phyloP scores from a whole-genome alignment of 2,888 invertebrate species.

The Cephus nigrinus region DNA sequence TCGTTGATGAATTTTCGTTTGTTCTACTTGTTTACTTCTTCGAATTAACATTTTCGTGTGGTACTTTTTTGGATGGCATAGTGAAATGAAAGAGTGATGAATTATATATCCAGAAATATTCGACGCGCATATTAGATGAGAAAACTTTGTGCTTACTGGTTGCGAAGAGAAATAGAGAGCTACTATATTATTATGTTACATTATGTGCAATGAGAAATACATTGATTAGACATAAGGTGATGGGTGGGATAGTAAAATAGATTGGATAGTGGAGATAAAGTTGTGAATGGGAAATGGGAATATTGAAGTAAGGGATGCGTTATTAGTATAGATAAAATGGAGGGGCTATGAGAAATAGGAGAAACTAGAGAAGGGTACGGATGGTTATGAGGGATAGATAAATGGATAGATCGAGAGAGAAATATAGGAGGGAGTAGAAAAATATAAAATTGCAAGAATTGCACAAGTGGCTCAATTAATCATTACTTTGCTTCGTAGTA shows the following conservation, averaged over 20 bases:
- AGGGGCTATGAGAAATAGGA: conserved; percentile 9
- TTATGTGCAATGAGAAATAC: conserved; percentile 28
- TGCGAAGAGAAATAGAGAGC: conserved; percentile 22
- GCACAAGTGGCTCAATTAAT: conserved; percentile 45
- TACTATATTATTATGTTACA: conserved; percentile 27
- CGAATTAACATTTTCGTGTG: neutral
- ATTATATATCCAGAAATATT: neutral
- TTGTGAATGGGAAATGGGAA: neutral
- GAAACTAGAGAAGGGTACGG: conserved; percentile 16
- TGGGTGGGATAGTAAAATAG: neutral
- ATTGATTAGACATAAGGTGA: neutral
- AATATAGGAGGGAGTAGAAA: conserved; percentile 55
- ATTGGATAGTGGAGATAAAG: neutral
- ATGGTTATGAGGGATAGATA: neutral
- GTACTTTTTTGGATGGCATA: neutral
- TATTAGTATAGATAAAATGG: conserved; percentile 24
- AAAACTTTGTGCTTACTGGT: neutral
- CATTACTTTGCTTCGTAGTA: conserved; percentile 29
- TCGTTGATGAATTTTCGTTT: neutral
- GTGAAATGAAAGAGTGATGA: neutral
- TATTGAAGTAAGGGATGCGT: neutral
- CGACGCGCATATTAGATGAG: neutral
- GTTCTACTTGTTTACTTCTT: neutral
- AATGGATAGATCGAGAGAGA: conserved; percentile 4
- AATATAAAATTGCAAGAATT: conserved; percentile 61